phyloP scores from a whole-genome alignment of 1,140 invertebrate genomes.

The Diorhabda carinulata region DNA sequence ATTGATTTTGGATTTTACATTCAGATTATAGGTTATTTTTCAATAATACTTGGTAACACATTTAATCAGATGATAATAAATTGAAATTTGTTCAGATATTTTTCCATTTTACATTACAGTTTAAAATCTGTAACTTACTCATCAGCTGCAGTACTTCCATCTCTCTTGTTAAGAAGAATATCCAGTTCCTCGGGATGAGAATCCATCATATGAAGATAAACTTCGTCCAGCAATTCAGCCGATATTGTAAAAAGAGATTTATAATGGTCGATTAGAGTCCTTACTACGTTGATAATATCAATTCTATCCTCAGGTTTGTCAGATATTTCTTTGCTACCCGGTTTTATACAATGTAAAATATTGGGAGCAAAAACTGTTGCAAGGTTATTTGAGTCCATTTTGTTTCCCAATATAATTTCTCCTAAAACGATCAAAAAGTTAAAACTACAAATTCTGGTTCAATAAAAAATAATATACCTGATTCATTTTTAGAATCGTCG shows the following conservation, averaged over 20 bases:
- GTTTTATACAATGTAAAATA: slow-evolving; percentile 76
- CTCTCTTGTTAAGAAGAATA: slow-evolving; percentile 55
- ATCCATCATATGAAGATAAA: slow-evolving; percentile 81
- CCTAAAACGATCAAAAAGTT: slow-evolving; percentile 44
- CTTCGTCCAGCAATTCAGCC: slow-evolving; percentile 76
- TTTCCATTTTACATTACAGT: background rate
- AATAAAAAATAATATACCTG: slow-evolving; percentile 10
- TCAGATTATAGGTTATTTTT: no score
- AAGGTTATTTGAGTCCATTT: slow-evolving; percentile 89
- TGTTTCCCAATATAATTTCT: slow-evolving; percentile 73
- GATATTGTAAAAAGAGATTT: slow-evolving; percentile 72
- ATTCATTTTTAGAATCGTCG: slow-evolving; percentile 52
- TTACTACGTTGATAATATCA: slow-evolving; percentile 85
- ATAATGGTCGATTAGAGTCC: slow-evolving; percentile 76
- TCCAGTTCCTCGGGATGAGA: slow-evolving; percentile 75
- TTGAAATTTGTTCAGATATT: no score
- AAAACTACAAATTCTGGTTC: no score
- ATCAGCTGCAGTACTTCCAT: slow-evolving; percentile 49
- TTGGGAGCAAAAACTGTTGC: slow-evolving; percentile 93
- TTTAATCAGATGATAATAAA: no score
- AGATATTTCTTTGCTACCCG: slow-evolving; percentile 54
- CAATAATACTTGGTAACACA: no score
- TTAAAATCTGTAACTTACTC: slow-evolving; percentile 47
- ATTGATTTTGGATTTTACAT: no score
- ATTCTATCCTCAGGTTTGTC: slow-evolving; percentile 75